phyloP scores from a whole-genome alignment of 2,113 vertebrate species.

The Leucoraja erinaceus region DNA sequence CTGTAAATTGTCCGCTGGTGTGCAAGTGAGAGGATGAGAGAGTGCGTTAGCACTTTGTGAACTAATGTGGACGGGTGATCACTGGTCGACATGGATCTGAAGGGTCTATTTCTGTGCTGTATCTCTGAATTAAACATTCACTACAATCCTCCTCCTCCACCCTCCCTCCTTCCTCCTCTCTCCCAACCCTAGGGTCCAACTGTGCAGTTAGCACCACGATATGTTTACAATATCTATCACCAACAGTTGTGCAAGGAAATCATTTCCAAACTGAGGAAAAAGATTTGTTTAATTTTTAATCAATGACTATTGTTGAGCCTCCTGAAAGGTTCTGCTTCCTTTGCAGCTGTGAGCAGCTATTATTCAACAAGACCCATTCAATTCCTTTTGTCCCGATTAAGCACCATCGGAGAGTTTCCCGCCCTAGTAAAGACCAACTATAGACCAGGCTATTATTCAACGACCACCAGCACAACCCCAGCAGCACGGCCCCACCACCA shows the following conservation, averaged over 20 bases:
- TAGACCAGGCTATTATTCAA: too few species aligned
- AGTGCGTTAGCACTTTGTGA: too few species aligned
- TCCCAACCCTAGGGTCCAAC: background rate
- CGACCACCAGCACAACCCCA: too few species aligned
- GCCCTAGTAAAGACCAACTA: too few species aligned
- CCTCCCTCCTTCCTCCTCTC: background rate
- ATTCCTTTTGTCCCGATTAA: background rate
- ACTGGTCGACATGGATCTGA: too few species aligned
- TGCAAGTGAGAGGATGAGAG: too few species aligned
- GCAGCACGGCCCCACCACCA: too few species aligned
- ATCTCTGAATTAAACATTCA: too few species aligned
- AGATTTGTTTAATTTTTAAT: background rate
- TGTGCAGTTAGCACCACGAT: background rate
- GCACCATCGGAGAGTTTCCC: too few species aligned
- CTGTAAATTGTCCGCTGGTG: too few species aligned
- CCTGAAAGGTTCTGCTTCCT: background rate
- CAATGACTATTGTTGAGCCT: background rate
- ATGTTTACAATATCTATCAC: background rate
- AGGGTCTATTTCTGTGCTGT: too few species aligned
- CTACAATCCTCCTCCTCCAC: background rate
- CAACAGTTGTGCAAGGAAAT: background rate
- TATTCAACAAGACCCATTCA: background rate
- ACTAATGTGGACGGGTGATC: too few species aligned
- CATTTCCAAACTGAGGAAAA: background rate
- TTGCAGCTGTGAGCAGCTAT: background rate